These are phyloP conservation scores for Sapayoa aenigma DNA, from an alignment of 2,113 vertebrate species.

Conservation along the genomic window DNA sequence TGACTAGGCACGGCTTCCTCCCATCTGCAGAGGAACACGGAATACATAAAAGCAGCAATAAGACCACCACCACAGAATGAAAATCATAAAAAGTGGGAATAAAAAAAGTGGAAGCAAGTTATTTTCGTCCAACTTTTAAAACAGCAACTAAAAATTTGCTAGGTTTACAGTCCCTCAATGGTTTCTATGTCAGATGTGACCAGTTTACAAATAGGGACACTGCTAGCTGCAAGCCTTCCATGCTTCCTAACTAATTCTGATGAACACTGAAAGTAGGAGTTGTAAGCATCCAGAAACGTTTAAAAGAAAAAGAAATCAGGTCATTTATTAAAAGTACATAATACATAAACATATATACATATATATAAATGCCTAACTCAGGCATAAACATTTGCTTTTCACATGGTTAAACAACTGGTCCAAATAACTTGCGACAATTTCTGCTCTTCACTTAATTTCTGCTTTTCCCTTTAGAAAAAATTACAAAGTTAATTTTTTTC, in stretches of 20 bases:
- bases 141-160: not conserved
- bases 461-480: not conserved
- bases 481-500: accelerated
- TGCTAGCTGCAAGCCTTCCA: not conserved
- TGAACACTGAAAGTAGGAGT: not conserved
- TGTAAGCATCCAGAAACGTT: not conserved
- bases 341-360: not conserved
- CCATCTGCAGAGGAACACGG: not conserved
- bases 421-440: not conserved
- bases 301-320: not conserved
- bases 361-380: not conserved
- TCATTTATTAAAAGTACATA: not conserved
- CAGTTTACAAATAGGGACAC: constrained; percentile 8
- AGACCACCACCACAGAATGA: not conserved
- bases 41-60: not conserved
- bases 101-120: not conserved
- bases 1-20: not conserved
- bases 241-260: not conserved
- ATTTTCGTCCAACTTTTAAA: not conserved
- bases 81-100: not conserved
- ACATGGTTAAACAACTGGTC: not conserved
- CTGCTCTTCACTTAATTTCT: not conserved
- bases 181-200: constrained; percentile 60
- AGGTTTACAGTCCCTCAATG: not conserved
- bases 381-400: not conserved